These are phyloP conservation scores for Engraulis encrasicolus DNA, from an alignment of 2,113 vertebrate species.

Conservation along the genomic window DNA sequence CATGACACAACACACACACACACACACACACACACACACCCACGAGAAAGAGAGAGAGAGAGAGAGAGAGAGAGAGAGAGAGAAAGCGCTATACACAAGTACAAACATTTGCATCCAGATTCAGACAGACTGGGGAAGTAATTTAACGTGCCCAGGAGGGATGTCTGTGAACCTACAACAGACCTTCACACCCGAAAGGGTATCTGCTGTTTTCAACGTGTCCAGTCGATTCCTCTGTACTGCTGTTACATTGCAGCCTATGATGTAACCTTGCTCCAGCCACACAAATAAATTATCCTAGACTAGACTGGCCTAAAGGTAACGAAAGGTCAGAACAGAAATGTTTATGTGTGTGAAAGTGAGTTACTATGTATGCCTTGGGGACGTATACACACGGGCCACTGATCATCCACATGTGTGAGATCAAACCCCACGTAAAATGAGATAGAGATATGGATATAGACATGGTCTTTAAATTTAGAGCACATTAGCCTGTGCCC, in stretches of 20 bases:
- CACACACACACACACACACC: neutral
- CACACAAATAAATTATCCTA: neutral
- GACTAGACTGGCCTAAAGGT: neutral
- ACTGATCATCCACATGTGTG: neutral
- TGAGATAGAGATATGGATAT: neutral
- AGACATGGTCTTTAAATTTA: neutral
- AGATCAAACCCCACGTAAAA: neutral
- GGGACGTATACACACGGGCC: neutral
- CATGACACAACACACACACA: neutral
- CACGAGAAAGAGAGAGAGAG: too few species aligned
- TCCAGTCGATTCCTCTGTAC: neutral
- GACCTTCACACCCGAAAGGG: neutral
- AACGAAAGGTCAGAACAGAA: neutral
- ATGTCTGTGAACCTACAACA: conserved; percentile 2
- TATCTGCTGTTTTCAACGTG: neutral
- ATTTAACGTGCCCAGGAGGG: neutral
- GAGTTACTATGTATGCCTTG: neutral
- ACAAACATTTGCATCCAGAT: neutral
- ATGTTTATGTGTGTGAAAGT: conserved; percentile 10
- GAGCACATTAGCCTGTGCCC: neutral
- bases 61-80: too few species aligned
- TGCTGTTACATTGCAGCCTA: neutral
- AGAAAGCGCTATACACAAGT: neutral
- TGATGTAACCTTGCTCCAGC: neutral
- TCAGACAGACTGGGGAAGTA: conserved; percentile 2